Base-by-base conservation (phyloP, 1,140 invertebrate species). In the Panagrolaimus sp. region DNA sequence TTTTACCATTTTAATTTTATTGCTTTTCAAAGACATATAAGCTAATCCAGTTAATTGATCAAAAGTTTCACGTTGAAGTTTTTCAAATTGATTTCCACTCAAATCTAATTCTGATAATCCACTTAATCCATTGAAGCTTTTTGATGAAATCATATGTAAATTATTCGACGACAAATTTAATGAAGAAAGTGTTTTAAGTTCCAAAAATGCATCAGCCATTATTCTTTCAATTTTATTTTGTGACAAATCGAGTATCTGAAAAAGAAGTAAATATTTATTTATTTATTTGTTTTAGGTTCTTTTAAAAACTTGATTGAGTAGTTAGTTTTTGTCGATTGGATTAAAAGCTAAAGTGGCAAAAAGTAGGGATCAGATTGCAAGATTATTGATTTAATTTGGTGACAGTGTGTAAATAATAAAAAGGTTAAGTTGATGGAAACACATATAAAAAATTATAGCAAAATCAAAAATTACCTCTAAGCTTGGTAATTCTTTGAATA, bases 41-140 rank as follows among this genome's bases (percentile, higher is more conserved):
- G 52, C 52, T 10, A 58, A 28, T 10, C 28, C 52, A 21, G 21
- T 58, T 28, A 58, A 17, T 12, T 58, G 10, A 12, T 21, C 28
- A 17, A 58, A 58, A 17, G 52, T 28, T 4, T 58, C 52, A 58
- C 52, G 52, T 21, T 58, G 21, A 2, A 58, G 17, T 28, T 58
- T 58, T 21, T 58, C 52, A 58, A 26, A 58, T 21, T 28, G 52
- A 24, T 58, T 58, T 28, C 21, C 21, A 28, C 52, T 58, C 17
- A 58, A 58, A 58, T 58, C 52, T 12, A 58, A n/a, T n/a, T 58
- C 52, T 21, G 52, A 58, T 58, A 58, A 14, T 10, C 21, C 52
- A 0, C 28, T 28, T 28, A 58, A 58, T 21, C 52, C 52, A 12
- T 12, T 21, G 8, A 58, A 58, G 0, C 21, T 58, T 12, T 58